Conservation (phyloP, 2,888 invertebrate species). For the Lasioglossum zephyrum region DNA sequence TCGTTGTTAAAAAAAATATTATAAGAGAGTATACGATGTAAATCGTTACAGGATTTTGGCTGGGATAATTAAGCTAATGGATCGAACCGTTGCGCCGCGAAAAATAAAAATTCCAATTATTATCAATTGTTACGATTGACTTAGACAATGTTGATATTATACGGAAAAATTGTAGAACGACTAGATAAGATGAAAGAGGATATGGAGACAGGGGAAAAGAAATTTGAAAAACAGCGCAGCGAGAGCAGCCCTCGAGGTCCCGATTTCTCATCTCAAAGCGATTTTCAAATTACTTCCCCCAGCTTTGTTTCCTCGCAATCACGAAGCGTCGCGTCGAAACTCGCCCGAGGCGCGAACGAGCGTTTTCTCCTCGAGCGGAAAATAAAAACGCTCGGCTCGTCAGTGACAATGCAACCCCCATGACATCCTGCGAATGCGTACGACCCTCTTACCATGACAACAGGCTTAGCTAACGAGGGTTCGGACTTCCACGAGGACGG, state of each 20-base stretch:
- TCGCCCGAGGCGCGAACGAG: constrained; percentile 12
- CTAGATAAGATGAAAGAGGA: background rate
- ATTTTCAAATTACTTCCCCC: constrained; percentile 24
- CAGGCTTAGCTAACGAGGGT: constrained; percentile 56
- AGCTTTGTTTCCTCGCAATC: background rate
- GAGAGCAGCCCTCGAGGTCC: background rate
- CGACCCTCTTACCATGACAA: constrained; percentile 66
- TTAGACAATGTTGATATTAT: background rate
- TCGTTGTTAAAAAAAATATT: background rate
- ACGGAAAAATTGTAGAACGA: too few species aligned
- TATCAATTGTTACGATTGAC: background rate
- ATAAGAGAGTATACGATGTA: background rate
- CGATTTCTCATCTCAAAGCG: constrained; percentile 6
- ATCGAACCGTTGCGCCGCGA: too few species aligned
- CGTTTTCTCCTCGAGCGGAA: constrained; percentile 26
- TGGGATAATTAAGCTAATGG: too few species aligned
- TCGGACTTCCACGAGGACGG: background rate
- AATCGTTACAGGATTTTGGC: background rate
- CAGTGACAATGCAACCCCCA: constrained; percentile 50
- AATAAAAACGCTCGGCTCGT: constrained; percentile 47
- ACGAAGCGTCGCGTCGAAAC: background rate
- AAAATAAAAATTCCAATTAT: too few species aligned
- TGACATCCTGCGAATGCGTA: constrained; percentile 40
- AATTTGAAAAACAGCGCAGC: background rate
- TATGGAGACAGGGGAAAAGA: background rate